Evolutionary conservation across 2,797 vertebrate genomes (phyloP).

Genomic region (Triplophysa yarkandensis): DNA sequence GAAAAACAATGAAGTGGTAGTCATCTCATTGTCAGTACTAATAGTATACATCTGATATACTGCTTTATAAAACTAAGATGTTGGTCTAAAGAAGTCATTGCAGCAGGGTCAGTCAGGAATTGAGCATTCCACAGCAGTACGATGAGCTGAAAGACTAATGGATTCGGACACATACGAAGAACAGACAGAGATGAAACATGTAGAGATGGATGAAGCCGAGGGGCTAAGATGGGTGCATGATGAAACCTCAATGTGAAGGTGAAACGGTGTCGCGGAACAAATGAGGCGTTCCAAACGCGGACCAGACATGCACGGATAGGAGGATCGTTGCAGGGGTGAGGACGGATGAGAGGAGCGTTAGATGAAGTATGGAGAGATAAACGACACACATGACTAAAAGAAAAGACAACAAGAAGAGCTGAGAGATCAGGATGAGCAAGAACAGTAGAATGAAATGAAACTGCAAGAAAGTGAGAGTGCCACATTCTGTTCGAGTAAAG

Average conservation of each 20-base stretch:
- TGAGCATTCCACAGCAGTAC: constrained; percentile 10
- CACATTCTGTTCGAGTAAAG: constrained; percentile 28
- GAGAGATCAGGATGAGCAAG: constrained; percentile 2
- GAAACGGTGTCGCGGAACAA: constrained; percentile 44
- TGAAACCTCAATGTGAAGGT: constrained; percentile 47
- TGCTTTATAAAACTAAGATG: neutral
- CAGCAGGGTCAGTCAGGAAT: constrained; percentile 2
- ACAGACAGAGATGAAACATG: constrained; percentile 34
- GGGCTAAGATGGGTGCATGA: constrained; percentile 8
- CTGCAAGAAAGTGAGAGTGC: constrained; percentile 21
- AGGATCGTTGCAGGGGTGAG: constrained; percentile 27
- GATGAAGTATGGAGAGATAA: constrained; percentile 18
- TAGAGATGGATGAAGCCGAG: constrained; percentile 37
- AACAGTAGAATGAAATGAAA: constrained; percentile 26
- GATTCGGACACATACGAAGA: constrained; percentile 5
- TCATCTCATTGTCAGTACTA: neutral
- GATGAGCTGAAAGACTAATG: constrained; percentile 27
- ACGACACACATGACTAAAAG: constrained; percentile 12
- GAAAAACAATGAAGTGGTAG: neutral
- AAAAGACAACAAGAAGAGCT: neutral
- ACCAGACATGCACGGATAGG: constrained; percentile 9
- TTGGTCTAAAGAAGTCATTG: constrained; percentile 4
- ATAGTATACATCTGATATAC: no score
- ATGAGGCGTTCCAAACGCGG: neutral
- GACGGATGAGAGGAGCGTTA: constrained; percentile 19